phyloP scores from a whole-genome alignment of 1,140 invertebrate genomes.

The Neodiprion fabricii region DNA sequence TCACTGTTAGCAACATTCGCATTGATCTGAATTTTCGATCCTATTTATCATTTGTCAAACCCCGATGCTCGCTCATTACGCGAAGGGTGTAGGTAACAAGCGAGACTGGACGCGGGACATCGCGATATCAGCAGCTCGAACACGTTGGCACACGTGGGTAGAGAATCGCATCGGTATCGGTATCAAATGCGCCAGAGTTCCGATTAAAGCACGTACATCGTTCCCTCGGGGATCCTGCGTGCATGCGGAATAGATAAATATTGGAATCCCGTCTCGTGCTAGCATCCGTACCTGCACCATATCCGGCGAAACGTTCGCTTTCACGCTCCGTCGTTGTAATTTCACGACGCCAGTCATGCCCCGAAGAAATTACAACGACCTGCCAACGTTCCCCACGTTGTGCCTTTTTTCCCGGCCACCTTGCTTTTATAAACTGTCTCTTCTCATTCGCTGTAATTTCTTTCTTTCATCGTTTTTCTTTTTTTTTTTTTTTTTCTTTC shows the following conservation, averaged over 20 bases:
- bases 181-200: constrained; percentile 27
- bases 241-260: constrained; percentile 54
- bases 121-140: background rate
- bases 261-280: constrained; percentile 36
- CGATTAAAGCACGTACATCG: constrained; percentile 51
- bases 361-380: background rate
- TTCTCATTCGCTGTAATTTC: background rate
- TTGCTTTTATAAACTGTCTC: background rate
- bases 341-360: background rate
- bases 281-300: background rate
- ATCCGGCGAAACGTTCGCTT: background rate
- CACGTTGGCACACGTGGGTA: background rate
- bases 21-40: background rate
- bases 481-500: background rate
- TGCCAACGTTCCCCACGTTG: background rate
- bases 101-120: background rate
- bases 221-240: constrained; percentile 48
- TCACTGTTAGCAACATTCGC: background rate
- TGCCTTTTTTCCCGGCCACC: background rate
- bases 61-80: background rate
- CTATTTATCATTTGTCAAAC: background rate
- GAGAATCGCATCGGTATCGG: constrained; percentile 21
- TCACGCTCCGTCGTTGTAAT: background rate
- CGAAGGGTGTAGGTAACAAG: background rate
- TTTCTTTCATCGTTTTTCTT: background rate